Evolutionary conservation across 92 coral and sea anemone species (phyloP).

Genomic region (Galaxea fascicularis): DNA sequence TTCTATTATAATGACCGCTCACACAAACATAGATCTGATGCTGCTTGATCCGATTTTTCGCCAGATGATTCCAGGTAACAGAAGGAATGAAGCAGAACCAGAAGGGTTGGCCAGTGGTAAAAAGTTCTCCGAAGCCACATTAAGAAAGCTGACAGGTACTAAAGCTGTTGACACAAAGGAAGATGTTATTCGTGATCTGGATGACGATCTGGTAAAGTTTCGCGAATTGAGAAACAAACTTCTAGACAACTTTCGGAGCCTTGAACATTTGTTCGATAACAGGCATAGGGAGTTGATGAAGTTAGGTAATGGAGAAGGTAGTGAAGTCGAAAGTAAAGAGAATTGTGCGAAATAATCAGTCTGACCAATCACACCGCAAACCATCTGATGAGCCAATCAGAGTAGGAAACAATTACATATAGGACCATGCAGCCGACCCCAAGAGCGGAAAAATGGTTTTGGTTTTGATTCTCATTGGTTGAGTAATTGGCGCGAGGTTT

Average conservation of each 20-base stretch:
- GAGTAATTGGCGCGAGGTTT: too few relatives aligned
- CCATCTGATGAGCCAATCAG: too few relatives aligned
- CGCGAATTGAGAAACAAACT: conserved; percentile 17
- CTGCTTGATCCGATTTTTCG: not conserved
- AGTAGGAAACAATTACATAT: too few relatives aligned
- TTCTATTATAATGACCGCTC: too few relatives aligned
- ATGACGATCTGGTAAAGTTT: not conserved
- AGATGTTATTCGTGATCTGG: not conserved
- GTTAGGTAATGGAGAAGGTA: not conserved
- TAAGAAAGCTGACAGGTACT: not conserved
- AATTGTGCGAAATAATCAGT: too few relatives aligned
- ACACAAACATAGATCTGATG: too few relatives aligned
- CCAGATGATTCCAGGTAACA: not conserved
- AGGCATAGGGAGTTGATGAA: not conserved
- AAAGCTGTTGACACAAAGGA: not conserved
- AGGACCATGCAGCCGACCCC: too few relatives aligned
- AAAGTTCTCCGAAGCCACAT: not conserved
- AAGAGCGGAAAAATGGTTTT: too few relatives aligned
- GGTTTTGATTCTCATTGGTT: too few relatives aligned
- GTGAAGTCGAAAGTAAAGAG: too few relatives aligned
- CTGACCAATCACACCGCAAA: too few relatives aligned
- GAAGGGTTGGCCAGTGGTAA: not conserved
- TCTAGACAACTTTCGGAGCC: not conserved
- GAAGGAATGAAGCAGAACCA: not conserved
- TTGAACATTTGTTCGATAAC: conserved; percentile 27